phyloP scores from a whole-genome alignment of 2,113 vertebrate species.

The Corvus hawaiiensis region DNA sequence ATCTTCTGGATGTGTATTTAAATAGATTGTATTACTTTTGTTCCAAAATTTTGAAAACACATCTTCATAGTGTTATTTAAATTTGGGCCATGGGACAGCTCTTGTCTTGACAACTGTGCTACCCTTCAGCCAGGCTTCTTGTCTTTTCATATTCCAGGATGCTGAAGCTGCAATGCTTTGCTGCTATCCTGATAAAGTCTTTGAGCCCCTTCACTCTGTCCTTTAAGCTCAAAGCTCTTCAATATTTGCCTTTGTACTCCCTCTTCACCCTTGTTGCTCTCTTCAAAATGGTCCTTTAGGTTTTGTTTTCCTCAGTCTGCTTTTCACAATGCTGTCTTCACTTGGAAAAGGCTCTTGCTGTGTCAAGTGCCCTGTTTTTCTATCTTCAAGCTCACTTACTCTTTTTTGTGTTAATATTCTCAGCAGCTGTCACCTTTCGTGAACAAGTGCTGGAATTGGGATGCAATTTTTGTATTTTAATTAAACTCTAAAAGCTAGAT shows the following conservation, averaged over 20 bases:
- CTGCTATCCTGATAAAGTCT: background rate
- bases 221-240: background rate
- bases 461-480: background rate
- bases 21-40: background rate
- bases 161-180: background rate
- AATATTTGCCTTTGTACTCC: background rate
- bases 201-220: background rate
- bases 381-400: background rate
- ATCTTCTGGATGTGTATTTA: background rate
- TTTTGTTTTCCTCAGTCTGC: background rate
- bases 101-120: background rate
- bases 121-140: background rate
- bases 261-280: background rate
- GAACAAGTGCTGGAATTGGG: background rate
- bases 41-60: background rate
- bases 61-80: background rate
- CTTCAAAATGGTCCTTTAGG: background rate
- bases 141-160: background rate
- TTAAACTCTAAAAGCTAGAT: background rate
- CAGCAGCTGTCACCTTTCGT: background rate
- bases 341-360: background rate
- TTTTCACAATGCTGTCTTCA: background rate
- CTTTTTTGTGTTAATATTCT: background rate
- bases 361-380: background rate
- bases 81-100: background rate